phyloP scores from a whole-genome alignment of 2,797 vertebrate genomes.

The Mus spretus region DNA sequence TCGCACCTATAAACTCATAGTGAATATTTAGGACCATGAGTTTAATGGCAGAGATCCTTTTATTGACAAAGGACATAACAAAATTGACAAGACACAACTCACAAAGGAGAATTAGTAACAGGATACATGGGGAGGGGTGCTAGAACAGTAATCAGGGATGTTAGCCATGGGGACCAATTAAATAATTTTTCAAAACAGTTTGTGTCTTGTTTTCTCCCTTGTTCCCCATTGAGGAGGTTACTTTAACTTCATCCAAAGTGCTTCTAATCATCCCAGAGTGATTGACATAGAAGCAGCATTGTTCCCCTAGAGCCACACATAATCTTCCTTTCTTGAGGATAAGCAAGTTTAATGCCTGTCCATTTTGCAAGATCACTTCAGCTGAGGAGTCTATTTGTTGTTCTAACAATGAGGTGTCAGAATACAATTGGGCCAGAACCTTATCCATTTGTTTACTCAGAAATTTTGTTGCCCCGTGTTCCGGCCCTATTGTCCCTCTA shows the following conservation, averaged over 20 bases:
- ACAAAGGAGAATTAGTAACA: not conserved
- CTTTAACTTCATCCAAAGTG: not conserved
- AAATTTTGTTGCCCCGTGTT: not conserved
- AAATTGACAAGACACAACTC: not conserved
- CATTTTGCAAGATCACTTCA: not conserved
- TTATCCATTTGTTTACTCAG: not conserved
- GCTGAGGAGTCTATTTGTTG: not conserved
- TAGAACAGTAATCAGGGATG: not conserved
- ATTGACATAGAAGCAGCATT: no score
- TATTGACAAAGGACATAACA: not conserved
- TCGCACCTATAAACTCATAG: no score
- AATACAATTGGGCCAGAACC: not conserved
- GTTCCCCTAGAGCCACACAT: not conserved
- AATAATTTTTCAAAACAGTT: not conserved
- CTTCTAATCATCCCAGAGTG: not conserved
- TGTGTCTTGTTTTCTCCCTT: not conserved
- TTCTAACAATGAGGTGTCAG: not conserved
- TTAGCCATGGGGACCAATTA: not conserved
- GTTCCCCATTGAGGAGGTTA: not conserved
- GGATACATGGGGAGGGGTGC: not conserved
- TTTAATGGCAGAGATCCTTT: no score
- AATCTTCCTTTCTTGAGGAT: not conserved
- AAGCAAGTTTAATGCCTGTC: not conserved
- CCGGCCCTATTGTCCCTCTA: not conserved
- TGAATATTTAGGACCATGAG: no score